Percentiles rank a stretch among this genome's conserved stretches.
Evolutionary conservation across 2,113 vertebrate species (phyloP).

Genomic region (Amia ocellicauda): DNA sequence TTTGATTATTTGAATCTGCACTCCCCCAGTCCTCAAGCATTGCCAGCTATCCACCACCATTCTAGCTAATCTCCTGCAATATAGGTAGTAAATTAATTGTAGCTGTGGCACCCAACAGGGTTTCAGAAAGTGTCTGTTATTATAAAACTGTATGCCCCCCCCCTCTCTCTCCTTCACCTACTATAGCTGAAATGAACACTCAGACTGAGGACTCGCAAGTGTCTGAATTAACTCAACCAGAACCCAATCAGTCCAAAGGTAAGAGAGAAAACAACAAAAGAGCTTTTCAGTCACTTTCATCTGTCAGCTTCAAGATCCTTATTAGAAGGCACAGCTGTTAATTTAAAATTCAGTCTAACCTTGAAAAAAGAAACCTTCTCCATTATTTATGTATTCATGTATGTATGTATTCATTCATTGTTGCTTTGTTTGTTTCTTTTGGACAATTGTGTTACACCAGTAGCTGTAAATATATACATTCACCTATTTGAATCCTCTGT

Average conservation of each 20-base stretch:
- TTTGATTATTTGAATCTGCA: no score
- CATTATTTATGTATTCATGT: not conserved
- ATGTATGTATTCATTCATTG: no score
- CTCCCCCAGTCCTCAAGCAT: no score
- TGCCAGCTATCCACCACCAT: not conserved
- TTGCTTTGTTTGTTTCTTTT: no score
- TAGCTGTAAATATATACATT: no score
- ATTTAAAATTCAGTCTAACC: conserved; percentile 16
- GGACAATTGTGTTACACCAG: no score
- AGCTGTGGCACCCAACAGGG: not conserved
- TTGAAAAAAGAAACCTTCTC: not conserved
- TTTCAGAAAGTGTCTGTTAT: not conserved
- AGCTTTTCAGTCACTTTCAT: conserved; percentile 32
- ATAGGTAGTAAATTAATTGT: not conserved
- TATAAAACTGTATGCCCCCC: not conserved
- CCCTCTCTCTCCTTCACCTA: conserved; percentile 17
- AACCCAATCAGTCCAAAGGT: conserved; percentile 70
- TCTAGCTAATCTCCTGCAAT: not conserved
- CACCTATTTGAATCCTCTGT: no score
- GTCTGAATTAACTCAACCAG: conserved; percentile 46
- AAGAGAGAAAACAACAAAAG: conserved; percentile 28
- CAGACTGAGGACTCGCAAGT: conserved; percentile 46
- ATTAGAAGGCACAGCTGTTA: conserved; percentile 49
- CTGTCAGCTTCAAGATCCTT: conserved; percentile 38
- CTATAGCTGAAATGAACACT: conserved; percentile 51